A percentile compares a stretch with the other conserved stretches of the same genome.
Evolutionary conservation across 2,113 vertebrate species (phyloP).

Genomic region (Martes martes): DNA sequence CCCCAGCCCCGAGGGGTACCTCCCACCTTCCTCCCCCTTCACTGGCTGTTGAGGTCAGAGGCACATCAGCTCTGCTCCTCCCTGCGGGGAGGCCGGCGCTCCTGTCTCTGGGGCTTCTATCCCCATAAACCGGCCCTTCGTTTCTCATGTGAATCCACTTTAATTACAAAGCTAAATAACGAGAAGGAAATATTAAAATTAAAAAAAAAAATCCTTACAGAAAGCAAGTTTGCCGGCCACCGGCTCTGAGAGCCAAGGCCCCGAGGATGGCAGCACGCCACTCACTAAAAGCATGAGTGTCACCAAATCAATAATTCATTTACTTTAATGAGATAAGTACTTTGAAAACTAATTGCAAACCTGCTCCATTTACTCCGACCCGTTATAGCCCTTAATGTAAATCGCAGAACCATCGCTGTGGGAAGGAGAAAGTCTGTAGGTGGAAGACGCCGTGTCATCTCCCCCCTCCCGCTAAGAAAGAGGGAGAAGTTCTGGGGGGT

Average conservation of each 20-base stretch:
- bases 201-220: slow-evolving; percentile 21
- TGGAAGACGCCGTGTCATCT: slow-evolving; percentile 22
- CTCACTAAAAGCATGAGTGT: slow-evolving; percentile 95
- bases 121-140: neutral
- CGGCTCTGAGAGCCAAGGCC: slow-evolving; percentile 79
- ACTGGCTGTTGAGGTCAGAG: neutral
- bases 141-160: neutral
- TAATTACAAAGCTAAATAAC: slow-evolving; percentile 46
- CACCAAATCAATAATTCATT: slow-evolving; percentile 99
- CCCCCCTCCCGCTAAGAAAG: slow-evolving; percentile 72
- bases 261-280: slow-evolving; percentile 86
- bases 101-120: neutral
- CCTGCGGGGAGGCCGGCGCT: neutral
- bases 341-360: slow-evolving; percentile 97
- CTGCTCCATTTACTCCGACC: slow-evolving; percentile 91
- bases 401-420: slow-evolving; percentile 80
- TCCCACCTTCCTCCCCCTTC: neutral
- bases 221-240: slow-evolving; percentile 75
- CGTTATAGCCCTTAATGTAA: slow-evolving; percentile 88
- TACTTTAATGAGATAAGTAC: slow-evolving; percentile 99
- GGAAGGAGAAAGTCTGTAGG: slow-evolving; percentile 71
- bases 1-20: neutral
- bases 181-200: slow-evolving; percentile 70
- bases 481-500: neutral
- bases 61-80: rapidly evolving